Evolutionary conservation across 2,888 invertebrate species (phyloP), one percentile per base, ranked within the genome.

Genomic region (Lacanobia oleracea): DNA sequence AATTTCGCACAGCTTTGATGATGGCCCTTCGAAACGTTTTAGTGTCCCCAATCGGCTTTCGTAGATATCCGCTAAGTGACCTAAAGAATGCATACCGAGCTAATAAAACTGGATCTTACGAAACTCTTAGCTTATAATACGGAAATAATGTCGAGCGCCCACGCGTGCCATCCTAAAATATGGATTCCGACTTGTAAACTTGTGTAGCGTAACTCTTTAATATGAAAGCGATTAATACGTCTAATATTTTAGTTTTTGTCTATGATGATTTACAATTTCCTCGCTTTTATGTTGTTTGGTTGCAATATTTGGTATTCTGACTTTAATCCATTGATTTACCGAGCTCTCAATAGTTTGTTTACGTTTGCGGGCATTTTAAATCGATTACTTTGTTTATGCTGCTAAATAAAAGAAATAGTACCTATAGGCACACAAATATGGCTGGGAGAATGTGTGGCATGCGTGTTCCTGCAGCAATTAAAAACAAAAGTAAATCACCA

Each of bases 31-130:
- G 80, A 89, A 91, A 87, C 82, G 85, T 87, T 92, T 93, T 90
- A 91, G 87, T 86, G 87, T 86, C 81, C 75, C 79, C 87, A 84
- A 87, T 87, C 88, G 86, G 75, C 66, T 91, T 93, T 93, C 91
- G 90, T 93, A 89, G 89, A 88, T 89, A 90, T 89, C 84, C 86
- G 94, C 92, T 94, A 94, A 95, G 93, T 94, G 92, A 90, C 83
- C 81, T 77, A 88, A 91, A 91, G 91, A 92, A 92, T 91, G 88
- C 88, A 77, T 82, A 84, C 78, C 63, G 74, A 80, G 72, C 83
- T 86, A 87, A 91, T 93, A 93, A 93, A 93, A 90, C 87, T 86
- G 87, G 86, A 88, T 86, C 88, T 91, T 87, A 91, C 88, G 86
- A 89, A 92, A 93, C 85, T 79, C 82, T 87, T 88, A 88, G 85